Base-by-base conservation (phyloP, 1,140 invertebrate species). In the Bombus ignitus region DNA sequence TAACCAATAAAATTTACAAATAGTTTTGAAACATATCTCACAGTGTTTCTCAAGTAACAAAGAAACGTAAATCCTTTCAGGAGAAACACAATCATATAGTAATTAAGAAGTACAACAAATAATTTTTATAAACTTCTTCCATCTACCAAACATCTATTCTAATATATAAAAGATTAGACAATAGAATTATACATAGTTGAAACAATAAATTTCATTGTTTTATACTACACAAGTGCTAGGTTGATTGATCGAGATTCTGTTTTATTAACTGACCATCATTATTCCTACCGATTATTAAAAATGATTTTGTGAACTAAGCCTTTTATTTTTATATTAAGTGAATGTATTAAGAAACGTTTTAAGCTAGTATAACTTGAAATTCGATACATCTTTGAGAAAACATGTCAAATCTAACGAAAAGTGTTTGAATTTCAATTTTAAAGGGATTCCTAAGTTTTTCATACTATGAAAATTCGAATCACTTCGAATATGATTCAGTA, bases 1-100 rank as follows among this genome's bases (percentile, higher is more conserved):
- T 71, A 39, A 72, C 35, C 37, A 75, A 66, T 32, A 78, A 70
- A n/a, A 44, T 70, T 59, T 37, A 47, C n/a, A 79, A 84, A 78
- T 70, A 37, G 22, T 70, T 59, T 71, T 70, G n/a, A 76, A 73
- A 73, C 12, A 53, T 32, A 18, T 68, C 35, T 35, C 15, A 10
- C 39, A 82, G 10, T 74, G 39, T 66, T 76, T 68, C 44, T 65
- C 42, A 53, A 75, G 22, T 32, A 32, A 53, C 28, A 39, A 44
- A 57, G 1, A 39, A 35, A 76, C 0, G 9, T 78, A 65, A 42
- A 39, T 59, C 25, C 9, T 59, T 25, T 57, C 4, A 25, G 25
- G 10, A 37, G 8, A 57, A 37, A 37, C 3, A 15, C 13, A 25
- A 76, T 35, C 3, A 62, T 59, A 74, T 65, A 65, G 1, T 25